These are phyloP conservation scores for Antennarius maculatus DNA, from an alignment of 2,797 vertebrate species.

Conservation along the genomic window DNA sequence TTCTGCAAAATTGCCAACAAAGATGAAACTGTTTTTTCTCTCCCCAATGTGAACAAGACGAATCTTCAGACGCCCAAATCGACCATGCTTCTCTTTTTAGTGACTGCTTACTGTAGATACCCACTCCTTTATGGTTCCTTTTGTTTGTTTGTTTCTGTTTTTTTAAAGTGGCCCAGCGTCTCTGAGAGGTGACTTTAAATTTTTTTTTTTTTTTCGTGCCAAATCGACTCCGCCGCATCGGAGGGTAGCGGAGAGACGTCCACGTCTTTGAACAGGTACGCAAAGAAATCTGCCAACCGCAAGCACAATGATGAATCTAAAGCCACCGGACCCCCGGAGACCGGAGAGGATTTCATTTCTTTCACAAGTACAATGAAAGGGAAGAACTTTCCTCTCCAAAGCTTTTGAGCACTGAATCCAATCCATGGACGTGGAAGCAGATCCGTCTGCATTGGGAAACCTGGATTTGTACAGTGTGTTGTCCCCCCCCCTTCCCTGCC, in stretches of 20 bases:
- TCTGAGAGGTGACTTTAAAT: slow-evolving; percentile 19
- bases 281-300: slow-evolving; percentile 15
- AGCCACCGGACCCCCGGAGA: slow-evolving; percentile 10
- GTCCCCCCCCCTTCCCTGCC: background rate
- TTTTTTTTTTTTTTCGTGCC: slow-evolving; percentile 15
- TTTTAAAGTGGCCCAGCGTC: slow-evolving; percentile 18
- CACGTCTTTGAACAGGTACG: slow-evolving; percentile 26
- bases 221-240: slow-evolving; percentile 37
- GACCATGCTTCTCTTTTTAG: background rate
- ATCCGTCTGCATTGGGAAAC: slow-evolving; percentile 12
- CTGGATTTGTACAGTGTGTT: slow-evolving; percentile 50
- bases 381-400: slow-evolving; percentile 2
- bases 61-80: slow-evolving; percentile 14
- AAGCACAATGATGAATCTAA: background rate
- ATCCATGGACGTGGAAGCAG: slow-evolving; percentile 15
- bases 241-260: slow-evolving; percentile 23
- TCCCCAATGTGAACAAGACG: too few species aligned
- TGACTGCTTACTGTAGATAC: slow-evolving; percentile 6
- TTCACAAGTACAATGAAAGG: slow-evolving; percentile 11
- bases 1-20: slow-evolving; percentile 24
- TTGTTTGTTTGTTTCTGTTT: background rate
- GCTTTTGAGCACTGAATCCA: slow-evolving; percentile 7
- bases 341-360: slow-evolving; percentile 18
- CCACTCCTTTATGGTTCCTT: slow-evolving; percentile 2
- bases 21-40: slow-evolving; percentile 11